Evolutionary conservation across 2,797 vertebrate species (phyloP).

Genomic region (Cuniculus paca): DNA sequence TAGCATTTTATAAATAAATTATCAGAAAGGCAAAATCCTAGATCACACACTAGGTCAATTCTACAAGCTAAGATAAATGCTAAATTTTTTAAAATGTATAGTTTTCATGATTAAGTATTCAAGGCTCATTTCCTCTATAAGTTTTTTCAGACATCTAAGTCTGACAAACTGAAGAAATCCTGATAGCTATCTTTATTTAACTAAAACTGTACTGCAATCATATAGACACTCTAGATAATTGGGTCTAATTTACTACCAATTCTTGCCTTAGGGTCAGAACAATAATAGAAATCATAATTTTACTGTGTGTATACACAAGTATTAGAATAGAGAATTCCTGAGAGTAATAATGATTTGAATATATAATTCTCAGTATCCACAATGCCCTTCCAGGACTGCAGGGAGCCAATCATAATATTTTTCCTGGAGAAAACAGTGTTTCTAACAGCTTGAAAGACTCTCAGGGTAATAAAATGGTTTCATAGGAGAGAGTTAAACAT

Average conservation of each 20-base stretch:
- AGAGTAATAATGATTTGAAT: not conserved
- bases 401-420: constrained; percentile 31
- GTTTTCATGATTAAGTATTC: not conserved
- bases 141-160: constrained; percentile 39
- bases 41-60: not conserved
- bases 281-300: constrained; percentile 60
- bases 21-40: not conserved
- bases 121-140: not conserved
- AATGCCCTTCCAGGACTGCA: not conserved
- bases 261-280: constrained; percentile 49
- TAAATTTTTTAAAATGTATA: not conserved
- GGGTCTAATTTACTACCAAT: constrained; percentile 64
- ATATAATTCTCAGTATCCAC: not conserved
- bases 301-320: not conserved
- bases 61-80: constrained; percentile 19
- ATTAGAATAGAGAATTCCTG: not conserved
- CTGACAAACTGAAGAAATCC: constrained; percentile 29
- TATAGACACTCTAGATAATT: constrained; percentile 57
- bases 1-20: not conserved
- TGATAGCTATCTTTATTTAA: constrained; percentile 46
- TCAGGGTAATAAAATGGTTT: not conserved
- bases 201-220: constrained; percentile 30
- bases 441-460: not conserved
- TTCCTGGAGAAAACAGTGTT: not conserved
- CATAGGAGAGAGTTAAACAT: constrained; percentile 43